Evolutionary conservation across 35 echinoderm and acorn worm species (phyloP), one percentile per base, ranked within the genome.

Genomic region (Heliocidaris tuberculata): DNA sequence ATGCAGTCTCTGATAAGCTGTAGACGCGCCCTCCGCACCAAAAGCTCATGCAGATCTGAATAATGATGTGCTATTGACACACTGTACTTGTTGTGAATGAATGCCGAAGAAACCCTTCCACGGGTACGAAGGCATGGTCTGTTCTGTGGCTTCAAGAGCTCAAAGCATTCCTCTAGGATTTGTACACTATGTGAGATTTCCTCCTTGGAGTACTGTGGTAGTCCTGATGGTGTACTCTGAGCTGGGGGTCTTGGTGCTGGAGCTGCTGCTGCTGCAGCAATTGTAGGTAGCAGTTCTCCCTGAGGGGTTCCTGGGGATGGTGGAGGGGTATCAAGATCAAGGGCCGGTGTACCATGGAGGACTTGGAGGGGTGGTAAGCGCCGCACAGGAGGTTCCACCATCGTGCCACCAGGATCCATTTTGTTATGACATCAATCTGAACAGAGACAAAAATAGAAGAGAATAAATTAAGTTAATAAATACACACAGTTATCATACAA

Each of bases 51-150:
- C n/a, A 98, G 94, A 32, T 86, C 90, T 0, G 96, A 89, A 50
- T 98, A 96, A n/a, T 95, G 91, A 13, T 96, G 86, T 31, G 97
- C 97, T 86, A 98, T 88, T 31, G 96, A 86, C 8, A 98, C 96
- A 93, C 97, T 98, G 95, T 98, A 96, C 71, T 98, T 98, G 88
- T 98, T 98, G 95, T 98, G 97, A 15, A 95, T 94, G 78, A 98
- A 98, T n/a, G 97, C 97, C 3, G 97, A 98, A 21, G 97, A 96
- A 6, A 98, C 97, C 54, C 97, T 85, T 27, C 97, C 95, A 24
- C 94, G 47, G 12, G 97, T 95, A 24, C 94, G 88, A 30, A 98
- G 95, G 31, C 96, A 95, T 12, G 97, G 95, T 30, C 95, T 86
- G 59, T 95, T 95, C 31, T 94, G 96, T 93, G 97, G 96, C 32